phyloP scores from a whole-genome alignment of 2,888 invertebrate species.

The Heteromyza rotundicornis region DNA sequence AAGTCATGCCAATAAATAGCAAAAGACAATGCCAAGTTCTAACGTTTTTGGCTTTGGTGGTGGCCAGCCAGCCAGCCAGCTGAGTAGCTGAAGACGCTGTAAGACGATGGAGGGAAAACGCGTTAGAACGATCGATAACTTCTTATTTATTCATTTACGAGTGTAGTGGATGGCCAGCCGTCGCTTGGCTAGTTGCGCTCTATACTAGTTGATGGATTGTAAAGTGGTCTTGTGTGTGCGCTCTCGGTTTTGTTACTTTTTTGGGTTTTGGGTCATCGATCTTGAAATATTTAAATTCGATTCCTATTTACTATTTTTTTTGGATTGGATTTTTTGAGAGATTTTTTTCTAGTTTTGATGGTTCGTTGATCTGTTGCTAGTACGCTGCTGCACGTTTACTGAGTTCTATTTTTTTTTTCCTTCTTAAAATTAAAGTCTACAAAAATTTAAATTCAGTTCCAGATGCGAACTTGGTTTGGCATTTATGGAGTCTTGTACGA shows the following conservation, averaged over 20 bases:
- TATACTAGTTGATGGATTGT: too few relatives aligned
- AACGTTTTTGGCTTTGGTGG: neutral
- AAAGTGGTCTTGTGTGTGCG: neutral
- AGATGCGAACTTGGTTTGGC: too few relatives aligned
- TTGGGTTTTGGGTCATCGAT: constrained; percentile 53
- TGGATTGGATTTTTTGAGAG: constrained; percentile 14
- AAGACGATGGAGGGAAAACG: too few relatives aligned
- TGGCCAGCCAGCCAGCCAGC: neutral
- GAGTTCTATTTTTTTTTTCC: too few relatives aligned
- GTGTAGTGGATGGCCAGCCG: too few relatives aligned
- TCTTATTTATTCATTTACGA: neutral
- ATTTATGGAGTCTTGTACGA: too few relatives aligned
- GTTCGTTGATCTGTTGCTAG: constrained; percentile 10
- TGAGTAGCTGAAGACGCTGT: neutral
- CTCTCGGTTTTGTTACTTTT: neutral
- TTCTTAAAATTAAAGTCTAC: too few relatives aligned
- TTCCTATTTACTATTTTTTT: constrained; percentile 37
- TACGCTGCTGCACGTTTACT: constrained; percentile 15
- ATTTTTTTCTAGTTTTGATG: constrained; percentile 16
- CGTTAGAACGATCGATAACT: constrained; percentile 1
- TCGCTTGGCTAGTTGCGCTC: too few relatives aligned
- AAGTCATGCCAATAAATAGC: neutral
- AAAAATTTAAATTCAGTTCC: too few relatives aligned
- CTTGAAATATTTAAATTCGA: constrained; percentile 50
- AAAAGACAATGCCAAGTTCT: neutral